Conservation (phyloP, 2,888 invertebrate genomes). For the Melieria crassipennis region DNA sequence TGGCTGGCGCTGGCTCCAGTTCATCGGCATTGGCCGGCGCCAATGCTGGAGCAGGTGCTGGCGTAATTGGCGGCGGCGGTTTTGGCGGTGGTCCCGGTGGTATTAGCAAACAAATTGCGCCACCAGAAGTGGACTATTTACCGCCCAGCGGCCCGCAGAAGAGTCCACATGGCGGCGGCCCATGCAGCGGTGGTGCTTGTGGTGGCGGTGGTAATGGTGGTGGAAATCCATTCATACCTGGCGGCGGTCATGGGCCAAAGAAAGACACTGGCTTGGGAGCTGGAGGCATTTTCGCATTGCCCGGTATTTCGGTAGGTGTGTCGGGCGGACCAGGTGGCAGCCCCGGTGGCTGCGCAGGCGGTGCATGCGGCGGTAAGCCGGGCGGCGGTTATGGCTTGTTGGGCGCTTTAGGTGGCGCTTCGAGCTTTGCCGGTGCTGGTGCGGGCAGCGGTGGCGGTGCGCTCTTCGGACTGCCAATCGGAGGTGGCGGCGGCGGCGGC, state of each 20-base stretch:
- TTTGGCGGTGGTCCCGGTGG: constrained; percentile 32
- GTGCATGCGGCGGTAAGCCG: constrained; percentile 16
- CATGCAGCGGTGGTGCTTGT: constrained; percentile 29
- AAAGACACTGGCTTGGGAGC: no score
- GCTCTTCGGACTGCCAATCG: constrained; percentile 58
- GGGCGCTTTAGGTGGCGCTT: constrained; percentile 33
- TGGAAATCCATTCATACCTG: constrained; percentile 46
- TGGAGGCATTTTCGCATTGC: no score
- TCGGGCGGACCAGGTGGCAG: constrained; percentile 68
- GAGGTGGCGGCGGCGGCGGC: constrained; percentile 31
- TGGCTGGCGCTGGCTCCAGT: constrained; percentile 47
- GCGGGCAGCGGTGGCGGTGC: constrained; percentile 70
- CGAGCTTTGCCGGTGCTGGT: constrained; percentile 45
- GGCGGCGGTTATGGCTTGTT: constrained; percentile 53
- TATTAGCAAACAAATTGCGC: constrained; percentile 20
- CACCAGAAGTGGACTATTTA: not conserved
- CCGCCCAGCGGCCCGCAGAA: not conserved
- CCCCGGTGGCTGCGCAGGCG: constrained; percentile 73
- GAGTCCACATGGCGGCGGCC: constrained; percentile 13
- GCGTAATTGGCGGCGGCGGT: constrained; percentile 68
- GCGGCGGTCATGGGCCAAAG: not conserved
- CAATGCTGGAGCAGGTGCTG: constrained; percentile 56
- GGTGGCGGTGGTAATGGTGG: constrained; percentile 18
- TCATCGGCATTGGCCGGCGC: constrained; percentile 14
- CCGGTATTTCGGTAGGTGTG: not conserved